Evolutionary conservation across 2,113 vertebrate species (phyloP).

Genomic region (Pagrus major): DNA sequence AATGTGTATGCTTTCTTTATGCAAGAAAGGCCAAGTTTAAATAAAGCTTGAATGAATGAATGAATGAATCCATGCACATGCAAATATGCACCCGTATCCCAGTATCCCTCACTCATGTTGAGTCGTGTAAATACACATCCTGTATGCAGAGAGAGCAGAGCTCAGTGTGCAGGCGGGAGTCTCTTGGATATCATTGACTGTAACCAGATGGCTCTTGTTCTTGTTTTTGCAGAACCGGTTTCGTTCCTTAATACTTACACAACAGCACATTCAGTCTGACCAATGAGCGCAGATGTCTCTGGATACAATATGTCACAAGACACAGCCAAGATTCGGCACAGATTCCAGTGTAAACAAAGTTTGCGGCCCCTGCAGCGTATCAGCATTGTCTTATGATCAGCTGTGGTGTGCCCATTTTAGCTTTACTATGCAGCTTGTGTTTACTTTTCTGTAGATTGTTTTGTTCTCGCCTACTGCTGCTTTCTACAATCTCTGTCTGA

Average conservation of each 20-base stretch:
- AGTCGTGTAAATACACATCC: no score
- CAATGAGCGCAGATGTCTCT: background rate
- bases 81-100: no score
- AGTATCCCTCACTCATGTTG: no score
- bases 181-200: background rate
- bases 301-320: background rate
- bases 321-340: background rate
- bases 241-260: background rate
- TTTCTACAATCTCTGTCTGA: no score
- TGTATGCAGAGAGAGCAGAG: background rate
- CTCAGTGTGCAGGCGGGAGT: background rate
- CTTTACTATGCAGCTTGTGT: background rate
- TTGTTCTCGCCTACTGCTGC: no score
- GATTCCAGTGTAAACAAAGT: constrained; percentile 14
- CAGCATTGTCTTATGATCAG: constrained; percentile 23
- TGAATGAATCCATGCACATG: no score
- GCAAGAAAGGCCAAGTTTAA: no score
- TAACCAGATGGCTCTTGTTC: background rate
- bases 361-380: background rate
- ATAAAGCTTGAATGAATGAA: no score
- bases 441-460: background rate
- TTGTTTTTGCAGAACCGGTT: background rate
- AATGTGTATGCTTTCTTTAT: no score
- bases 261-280: background rate
- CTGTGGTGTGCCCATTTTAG: background rate